Evolutionary conservation across 2,113 vertebrate genomes (phyloP), one percentile per base, ranked within the genome.

Genomic region (Pseudopodoces humilis): DNA sequence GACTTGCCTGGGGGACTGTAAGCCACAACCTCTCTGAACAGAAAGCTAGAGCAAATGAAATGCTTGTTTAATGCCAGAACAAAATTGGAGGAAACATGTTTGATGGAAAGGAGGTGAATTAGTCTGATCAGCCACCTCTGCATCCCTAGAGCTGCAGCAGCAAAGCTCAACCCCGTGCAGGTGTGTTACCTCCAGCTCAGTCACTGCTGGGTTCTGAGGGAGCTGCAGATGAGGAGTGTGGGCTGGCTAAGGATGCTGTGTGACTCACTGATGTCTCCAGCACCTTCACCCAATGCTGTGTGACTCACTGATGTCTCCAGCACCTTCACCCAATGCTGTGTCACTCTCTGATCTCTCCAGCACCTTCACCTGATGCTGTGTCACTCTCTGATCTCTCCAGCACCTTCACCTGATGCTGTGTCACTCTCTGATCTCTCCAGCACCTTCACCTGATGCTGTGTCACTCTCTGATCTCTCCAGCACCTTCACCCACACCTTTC

Each of bases 121-220:
- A 12, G 35, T 39, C 49, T 46, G 56, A 39, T 52, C 47, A 44
- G 70, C n/a, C 11, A 24, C 27, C 14, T 41, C 64, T 78, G 37
- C 74, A 35, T 9, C n/a, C 15, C 47, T 46, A 47, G 50, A 68
- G 49, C 50, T 74, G 56, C 62, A n/a, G 49, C 50, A 78, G 56
- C 62, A n/a, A 25, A 65, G 47, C 52, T 65, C 46, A 27, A 1
- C 28, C n/a, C 44, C 0, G 2, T 5, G 55, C 41, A 31, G 72
- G 25, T 31, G 5, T 0, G 1, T 78, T 22, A 37, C 52, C 46
- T 27, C 3, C 31, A 16, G 0, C 47, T 65, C 14, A 2, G 5
- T 14, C 3, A 1, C 21, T 56, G 81, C 52, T 31, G 69, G 47
- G 47, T 46, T 44, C 14, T 28, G 35, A 3, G 5, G 18, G 50